Evolutionary conservation across 2,888 invertebrate genomes (phyloP), one percentile per base, ranked within the genome.

Genomic region (Hirtodrosophila confusa): DNA sequence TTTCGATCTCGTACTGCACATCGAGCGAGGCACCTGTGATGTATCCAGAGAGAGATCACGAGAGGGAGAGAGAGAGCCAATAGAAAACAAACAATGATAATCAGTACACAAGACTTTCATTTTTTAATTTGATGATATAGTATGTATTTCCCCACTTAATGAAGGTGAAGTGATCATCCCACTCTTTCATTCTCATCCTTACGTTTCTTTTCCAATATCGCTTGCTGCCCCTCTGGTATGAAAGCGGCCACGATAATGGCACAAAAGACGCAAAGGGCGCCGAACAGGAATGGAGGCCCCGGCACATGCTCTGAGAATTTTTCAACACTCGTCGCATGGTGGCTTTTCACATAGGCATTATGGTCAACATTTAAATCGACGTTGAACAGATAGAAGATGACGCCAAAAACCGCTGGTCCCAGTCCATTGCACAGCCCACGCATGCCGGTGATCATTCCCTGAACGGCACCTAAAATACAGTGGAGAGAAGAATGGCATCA

Each of bases 391-490:
- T 98, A 99, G 93, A 99, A 99, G 87, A 99, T 97, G 78, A 99
- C 95, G 12, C 99, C 99, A 91, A 98, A 99, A 94, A 99, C 96
- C 41, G 99, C 99, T 0, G 99, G 99, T 0, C 99, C 99, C 50
- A 99, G 94, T 11, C 99, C 99, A 90, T 99, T 98, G 75, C 99
- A 99, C 49, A 99, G 94, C 0, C 99, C 99, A 71, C 99, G 93
- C 94, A 99, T 99, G 10, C 99, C 99, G 0, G 99, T 99, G 50
- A 99, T 97, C 95, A 99, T 98, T 70, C 99, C 99, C 92, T 98
- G 98, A 64, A 97, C 97, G 35, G 97, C 94, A 61, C 96, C 94
- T 94, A 2, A 5, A 53, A 57, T 4, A 3, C 1, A 27, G 12
- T 9, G 35, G 5, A 2, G 11, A 33, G n/a, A 5, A 1, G 17